Evolutionary conservation across 2,888 invertebrate species (phyloP), one percentile per base, ranked within the genome.

Genomic region (Machimus atricapillus): DNA sequence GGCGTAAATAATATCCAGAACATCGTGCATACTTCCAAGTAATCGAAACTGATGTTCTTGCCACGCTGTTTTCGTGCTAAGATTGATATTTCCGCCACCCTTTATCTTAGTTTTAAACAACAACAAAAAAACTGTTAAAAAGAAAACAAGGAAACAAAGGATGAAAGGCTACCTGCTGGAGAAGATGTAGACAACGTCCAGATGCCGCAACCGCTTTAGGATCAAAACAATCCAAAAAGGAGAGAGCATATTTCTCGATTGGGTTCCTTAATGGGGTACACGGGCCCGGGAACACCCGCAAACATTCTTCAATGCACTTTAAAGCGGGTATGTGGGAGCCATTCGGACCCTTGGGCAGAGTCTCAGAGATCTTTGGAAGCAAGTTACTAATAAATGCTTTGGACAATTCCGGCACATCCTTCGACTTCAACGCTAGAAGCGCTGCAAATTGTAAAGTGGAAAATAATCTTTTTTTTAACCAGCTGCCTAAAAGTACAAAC

Each of bases 101-200:
- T 91, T 89, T 1, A 91, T 89, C 89, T 90, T 88, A 46, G 9
- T 37, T 31, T 56, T 5, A 16, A 7, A 27, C 31, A 19, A 9
- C n/a, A 46, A 3, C 31, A 31, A 31, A n/a, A 0, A 16, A 34
- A 43, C n/a, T 8, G 14, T 46, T 46, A 4, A 46, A 14, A 46
- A 2, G 7, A 8, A 12, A 40, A 40, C 40, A 34, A 34, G 34
- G 40, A 8, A 40, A 40, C 12, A 0, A 40, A 8, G 40, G 12
- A 40, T 12, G 12, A 40, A 40, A 12, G 16, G 1, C 0, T 46
- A 90, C 90, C 88, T 91, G 91, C 87, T 91, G 91, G n/a, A 91
- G 81, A 31, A 91, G 89, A 87, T 91, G 91, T 16, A 90, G 89
- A 79, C 91, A 91, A 88, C 90, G 91, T 4, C 90, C 91, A n/a